phyloP scores from a whole-genome alignment of 2,113 vertebrate species.

The Gadus chalcogrammus region DNA sequence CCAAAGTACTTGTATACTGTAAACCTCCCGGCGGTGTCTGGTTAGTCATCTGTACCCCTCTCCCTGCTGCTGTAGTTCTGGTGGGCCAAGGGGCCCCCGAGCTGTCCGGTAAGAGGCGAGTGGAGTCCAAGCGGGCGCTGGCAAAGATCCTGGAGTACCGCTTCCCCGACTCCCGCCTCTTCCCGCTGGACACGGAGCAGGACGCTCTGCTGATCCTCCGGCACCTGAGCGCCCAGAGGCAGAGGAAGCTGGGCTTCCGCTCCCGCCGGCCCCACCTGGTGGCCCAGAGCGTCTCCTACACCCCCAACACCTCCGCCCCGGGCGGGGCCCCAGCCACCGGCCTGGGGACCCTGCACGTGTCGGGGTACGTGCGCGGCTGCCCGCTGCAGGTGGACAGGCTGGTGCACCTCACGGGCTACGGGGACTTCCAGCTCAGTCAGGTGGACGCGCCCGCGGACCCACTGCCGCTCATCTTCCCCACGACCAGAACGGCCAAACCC shows the following conservation, averaged over 20 bases:
- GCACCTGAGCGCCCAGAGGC: constrained; percentile 85
- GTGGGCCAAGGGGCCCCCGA: constrained; percentile 81
- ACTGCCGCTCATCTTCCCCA: constrained; percentile 73
- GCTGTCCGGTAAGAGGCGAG: constrained; percentile 82
- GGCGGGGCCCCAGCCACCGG: constrained; percentile 50
- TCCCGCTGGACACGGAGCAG: constrained; percentile 81
- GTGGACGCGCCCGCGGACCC: constrained; percentile 87
- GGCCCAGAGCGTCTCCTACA: constrained; percentile 75
- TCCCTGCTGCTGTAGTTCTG: constrained; percentile 66
- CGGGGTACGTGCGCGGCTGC: constrained; percentile 86
- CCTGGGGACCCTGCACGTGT: constrained; percentile 85
- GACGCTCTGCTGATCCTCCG: constrained; percentile 82
- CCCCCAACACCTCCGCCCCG: constrained; percentile 54
- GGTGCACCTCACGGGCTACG: constrained; percentile 87
- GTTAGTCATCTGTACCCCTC: not conserved
- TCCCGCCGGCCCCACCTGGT: constrained; percentile 84
- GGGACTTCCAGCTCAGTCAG: constrained; percentile 93
- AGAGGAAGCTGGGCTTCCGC: constrained; percentile 83
- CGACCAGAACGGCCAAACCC: constrained; percentile 59
- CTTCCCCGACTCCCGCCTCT: constrained; percentile 83
- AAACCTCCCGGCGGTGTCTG: no score
- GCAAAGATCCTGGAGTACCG: constrained; percentile 79
- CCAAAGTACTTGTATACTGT: no score
- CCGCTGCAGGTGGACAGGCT: constrained; percentile 82
- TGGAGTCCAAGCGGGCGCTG: constrained; percentile 80